Conservation (phyloP, 1,140 invertebrate genomes). For the Macrostomum lignano region DNA sequence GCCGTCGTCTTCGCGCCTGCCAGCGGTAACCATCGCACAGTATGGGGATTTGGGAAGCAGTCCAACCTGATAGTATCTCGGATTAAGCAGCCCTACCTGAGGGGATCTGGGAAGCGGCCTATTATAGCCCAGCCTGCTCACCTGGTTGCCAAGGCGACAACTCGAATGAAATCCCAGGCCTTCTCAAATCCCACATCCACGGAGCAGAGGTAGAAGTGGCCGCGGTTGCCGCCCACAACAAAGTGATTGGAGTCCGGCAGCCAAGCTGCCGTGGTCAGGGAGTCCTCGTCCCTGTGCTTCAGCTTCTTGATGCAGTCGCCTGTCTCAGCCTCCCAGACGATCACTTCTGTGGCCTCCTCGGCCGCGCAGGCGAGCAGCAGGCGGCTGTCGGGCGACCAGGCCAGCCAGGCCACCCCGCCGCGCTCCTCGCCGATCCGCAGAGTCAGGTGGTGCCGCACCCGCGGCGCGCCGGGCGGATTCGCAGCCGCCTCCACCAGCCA, state of each 20-base stretch:
- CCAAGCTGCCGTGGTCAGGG: conserved; percentile 70
- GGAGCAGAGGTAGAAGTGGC: conserved; percentile 93
- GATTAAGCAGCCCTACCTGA: conserved; percentile 5
- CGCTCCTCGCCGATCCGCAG: conserved; percentile 63
- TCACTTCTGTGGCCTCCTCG: conserved; percentile 76
- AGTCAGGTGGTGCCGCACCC: conserved; percentile 53
- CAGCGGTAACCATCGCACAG: background rate
- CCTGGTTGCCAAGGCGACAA: background rate
- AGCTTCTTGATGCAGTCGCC: conserved; percentile 30
- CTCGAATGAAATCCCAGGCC: conserved; percentile 1
- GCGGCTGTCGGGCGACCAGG: conserved; percentile 70
- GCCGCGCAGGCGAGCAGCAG: conserved; percentile 68
- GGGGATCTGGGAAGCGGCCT: conserved; percentile 28
- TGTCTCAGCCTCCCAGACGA: conserved; percentile 61
- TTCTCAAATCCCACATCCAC: conserved; percentile 43
- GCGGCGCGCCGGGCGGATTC: too few species aligned
- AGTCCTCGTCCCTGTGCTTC: conserved; percentile 47
- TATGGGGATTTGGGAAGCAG: background rate
- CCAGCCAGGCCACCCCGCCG: too few species aligned
- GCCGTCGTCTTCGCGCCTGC: too few species aligned
- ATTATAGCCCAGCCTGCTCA: too few species aligned
- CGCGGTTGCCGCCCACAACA: conserved; percentile 64
- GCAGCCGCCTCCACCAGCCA: conserved; percentile 90
- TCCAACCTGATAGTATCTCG: too few species aligned
- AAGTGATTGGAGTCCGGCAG: conserved; percentile 62